Conservation (phyloP, 2,888 invertebrate genomes). For the Ichneumon xanthorius region DNA sequence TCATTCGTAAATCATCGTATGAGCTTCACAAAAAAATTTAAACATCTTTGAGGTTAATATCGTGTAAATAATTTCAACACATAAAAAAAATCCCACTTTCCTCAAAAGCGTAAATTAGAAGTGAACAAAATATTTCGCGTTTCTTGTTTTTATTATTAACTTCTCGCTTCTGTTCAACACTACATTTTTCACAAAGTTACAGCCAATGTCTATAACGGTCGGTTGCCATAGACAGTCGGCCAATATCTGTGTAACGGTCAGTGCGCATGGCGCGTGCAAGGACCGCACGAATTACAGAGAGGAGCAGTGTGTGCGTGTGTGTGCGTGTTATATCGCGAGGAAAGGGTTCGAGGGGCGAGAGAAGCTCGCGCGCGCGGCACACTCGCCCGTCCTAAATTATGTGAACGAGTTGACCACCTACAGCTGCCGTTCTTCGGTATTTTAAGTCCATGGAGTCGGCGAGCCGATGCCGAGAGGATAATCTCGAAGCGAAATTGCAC, state of each 20-base stretch:
- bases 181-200: neutral
- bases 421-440: conserved; percentile 58
- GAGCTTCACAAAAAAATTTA: too few relatives aligned
- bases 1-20: too few relatives aligned
- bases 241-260: neutral
- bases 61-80: neutral
- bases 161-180: neutral
- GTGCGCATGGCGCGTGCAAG: conserved; percentile 44
- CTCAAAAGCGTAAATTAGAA: neutral
- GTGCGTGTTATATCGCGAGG: conserved; percentile 7
- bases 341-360: conserved; percentile 7
- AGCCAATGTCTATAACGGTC: neutral
- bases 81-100: neutral
- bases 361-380: conserved; percentile 31
- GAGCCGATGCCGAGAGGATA: conserved; percentile 40
- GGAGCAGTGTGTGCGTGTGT: neutral
- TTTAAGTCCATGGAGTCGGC: conserved; percentile 17
- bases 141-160: too few relatives aligned
- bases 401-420: conserved; percentile 68
- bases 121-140: neutral
- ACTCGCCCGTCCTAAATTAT: conserved; percentile 56
- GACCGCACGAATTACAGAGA: conserved; percentile 51
- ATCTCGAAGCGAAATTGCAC: conserved; percentile 60
- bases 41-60: too few relatives aligned
- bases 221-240: neutral